Conservation (phyloP, 2,888 invertebrate species). For the Athalia circularis region DNA sequence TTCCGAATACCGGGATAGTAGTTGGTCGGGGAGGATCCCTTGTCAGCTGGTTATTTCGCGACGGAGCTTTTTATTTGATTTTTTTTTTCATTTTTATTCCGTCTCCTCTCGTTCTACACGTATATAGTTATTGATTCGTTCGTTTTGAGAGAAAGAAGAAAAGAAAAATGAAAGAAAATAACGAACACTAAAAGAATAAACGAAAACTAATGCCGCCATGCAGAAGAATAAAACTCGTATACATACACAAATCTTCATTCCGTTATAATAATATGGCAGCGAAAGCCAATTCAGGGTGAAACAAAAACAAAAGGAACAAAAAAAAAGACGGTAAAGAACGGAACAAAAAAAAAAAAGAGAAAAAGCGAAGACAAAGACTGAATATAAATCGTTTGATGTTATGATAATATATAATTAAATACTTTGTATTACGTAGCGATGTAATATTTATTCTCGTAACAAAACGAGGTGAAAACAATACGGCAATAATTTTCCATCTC, state of each 20-base stretch:
- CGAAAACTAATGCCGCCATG: conserved; percentile 17
- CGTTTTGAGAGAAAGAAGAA: not conserved
- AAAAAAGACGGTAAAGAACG: not conserved
- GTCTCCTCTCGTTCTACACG: too few species aligned
- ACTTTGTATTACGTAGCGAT: too few species aligned
- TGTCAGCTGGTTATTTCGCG: too few species aligned
- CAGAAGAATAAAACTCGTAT: not conserved
- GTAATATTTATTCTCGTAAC: too few species aligned
- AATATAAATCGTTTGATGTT: not conserved
- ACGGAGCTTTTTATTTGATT: too few species aligned
- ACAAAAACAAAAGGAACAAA: not conserved
- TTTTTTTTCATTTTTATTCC: not conserved
- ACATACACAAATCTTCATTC: too few species aligned
- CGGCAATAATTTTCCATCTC: too few species aligned
- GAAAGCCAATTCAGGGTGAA: not conserved
- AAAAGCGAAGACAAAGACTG: not conserved
- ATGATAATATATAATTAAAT: too few species aligned
- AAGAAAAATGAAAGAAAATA: not conserved
- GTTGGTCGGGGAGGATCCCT: too few species aligned
- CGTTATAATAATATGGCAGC: not conserved
- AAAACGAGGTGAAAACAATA: too few species aligned
- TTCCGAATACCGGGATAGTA: too few species aligned
- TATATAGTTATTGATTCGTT: too few species aligned
- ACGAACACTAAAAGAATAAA: not conserved
- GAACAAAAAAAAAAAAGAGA: not conserved